Conservation (phyloP, 2,888 invertebrate species). For the Tipula helvola region DNA sequence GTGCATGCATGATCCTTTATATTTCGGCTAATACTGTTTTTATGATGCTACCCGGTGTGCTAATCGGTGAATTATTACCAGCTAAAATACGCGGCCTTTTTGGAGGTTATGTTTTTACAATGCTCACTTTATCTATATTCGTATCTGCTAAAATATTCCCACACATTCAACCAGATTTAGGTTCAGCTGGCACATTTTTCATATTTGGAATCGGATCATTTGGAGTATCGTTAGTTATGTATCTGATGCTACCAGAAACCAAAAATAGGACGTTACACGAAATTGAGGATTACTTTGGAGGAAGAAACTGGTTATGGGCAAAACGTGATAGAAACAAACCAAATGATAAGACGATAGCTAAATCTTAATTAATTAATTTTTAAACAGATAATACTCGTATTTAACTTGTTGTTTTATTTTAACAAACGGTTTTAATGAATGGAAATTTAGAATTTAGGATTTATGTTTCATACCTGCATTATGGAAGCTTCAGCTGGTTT, state of each 20-base stretch:
- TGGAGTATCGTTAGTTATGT: conserved; percentile 50
- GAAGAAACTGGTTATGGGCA: conserved; percentile 47
- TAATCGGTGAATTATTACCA: conserved; percentile 64
- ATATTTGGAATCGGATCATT: conserved; percentile 53
- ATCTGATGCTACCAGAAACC: conserved; percentile 59
- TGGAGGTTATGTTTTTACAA: conserved; percentile 58
- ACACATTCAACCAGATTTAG: conserved; percentile 42
- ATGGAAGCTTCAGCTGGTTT: too few species aligned
- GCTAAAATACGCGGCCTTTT: conserved; percentile 58
- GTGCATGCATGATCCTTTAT: conserved; percentile 32
- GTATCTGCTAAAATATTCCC: conserved; percentile 59
- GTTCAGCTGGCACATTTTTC: conserved; percentile 54
- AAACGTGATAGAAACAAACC: too few species aligned
- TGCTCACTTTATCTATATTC: conserved; percentile 56
- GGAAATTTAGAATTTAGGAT: too few species aligned
- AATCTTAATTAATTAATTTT: too few species aligned
- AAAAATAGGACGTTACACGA: conserved; percentile 56
- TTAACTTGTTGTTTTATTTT: too few species aligned
- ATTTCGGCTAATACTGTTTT: conserved; percentile 64
- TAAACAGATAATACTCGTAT: too few species aligned
- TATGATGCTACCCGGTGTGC: conserved; percentile 60
- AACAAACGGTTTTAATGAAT: too few species aligned
- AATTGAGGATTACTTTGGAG: conserved; percentile 67
- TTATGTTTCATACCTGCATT: too few species aligned
- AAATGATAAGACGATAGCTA: too few species aligned